Base-by-base conservation (phyloP, 2,113 vertebrate genomes). In the Xiphophorus maculatus region DNA sequence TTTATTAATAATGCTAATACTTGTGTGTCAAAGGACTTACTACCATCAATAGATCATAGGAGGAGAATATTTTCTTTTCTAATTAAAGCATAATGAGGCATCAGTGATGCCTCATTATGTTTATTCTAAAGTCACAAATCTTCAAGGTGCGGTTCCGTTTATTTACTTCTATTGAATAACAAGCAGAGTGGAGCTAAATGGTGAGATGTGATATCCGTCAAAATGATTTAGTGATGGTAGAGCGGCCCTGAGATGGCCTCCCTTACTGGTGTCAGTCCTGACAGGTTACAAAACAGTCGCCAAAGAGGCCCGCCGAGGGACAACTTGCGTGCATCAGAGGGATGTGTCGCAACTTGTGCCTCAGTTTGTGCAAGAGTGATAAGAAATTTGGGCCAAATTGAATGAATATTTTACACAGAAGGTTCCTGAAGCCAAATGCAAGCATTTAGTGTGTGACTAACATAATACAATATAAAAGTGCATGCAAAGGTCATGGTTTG, bases 241-340 rank as follows among this genome's bases (percentile, higher is more conserved):
- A 89, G 81, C 33, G 27, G 62, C 62, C 74, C 65, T 60, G 82
- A 84, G 78, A 84, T 11, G 65, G 76, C 79, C 85, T 69, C 69
- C 84, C 70, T 74, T 61, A 40, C 79, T 32, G 74, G 76, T 79
- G 91, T 81, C 87, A 66, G 76, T 69, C 32, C 73, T 82, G 90
- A 90, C 87, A 87, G 85, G 85, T 90, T 87, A 90, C 88, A 87
- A 88, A 91, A 84, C 90, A 83, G 86, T 84, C 73, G 79, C 0
- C 28, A 83, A 67, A 74, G 66, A 73, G 27, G 29, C 74, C 29
- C 66, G 44, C 30, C 66, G 6, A 35, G 79, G 80, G 84, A 63
- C 60, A 35, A 1, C 61, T 17, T 63, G 61, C 44, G 71, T 75
- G 64, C 69, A 67, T 74, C 28, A 61, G 74, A 69, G 69, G 8